Base-by-base conservation (phyloP, 2,888 invertebrate species). In the Eristalinus aeneus region DNA sequence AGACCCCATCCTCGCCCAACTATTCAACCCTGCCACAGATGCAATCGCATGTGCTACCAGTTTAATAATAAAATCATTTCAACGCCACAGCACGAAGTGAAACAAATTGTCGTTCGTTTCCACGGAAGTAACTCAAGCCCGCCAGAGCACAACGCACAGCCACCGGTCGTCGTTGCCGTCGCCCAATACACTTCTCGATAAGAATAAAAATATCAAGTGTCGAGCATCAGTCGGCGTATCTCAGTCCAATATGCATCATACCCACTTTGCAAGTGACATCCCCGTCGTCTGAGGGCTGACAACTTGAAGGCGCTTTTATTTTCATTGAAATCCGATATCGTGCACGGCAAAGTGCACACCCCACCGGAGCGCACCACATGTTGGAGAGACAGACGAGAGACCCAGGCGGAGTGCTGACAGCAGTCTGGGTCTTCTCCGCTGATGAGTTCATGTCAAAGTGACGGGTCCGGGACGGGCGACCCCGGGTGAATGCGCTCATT, bases 211-310 rank as follows among this genome's bases (percentile, higher is more conserved):
- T 85, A 85, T 85, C 84, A 80, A 85, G 69, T 85, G 84, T 85
- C 84, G 80, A 80, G 80, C 75, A 85, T 80, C 84, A 80, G 75
- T 60, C 54, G 39, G 31, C 54, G 63, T 16, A 16, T 12, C 63
- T 69, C 78, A 76, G 85, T 81, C 81, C 85, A 86, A 86, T 86
- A 86, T 86, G 85, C 85, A 86, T 86, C 82, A 86, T 82, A 86
- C 82, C 85, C 85, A 81, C 85, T 86, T 77, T 86, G 85, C 73
- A 69, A 86, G 77, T 82, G 85, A 77, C 85, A 86, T 71, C 72
- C 64, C 77, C 16, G 46, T 46, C 58, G 73, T 54, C 73, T 73
- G 85, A 74, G 69, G 72, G 69, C 77, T 86, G 85, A 86, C 85
- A 82, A 60, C 67, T 85, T 85, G 80, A 85, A 80, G 85, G 82